A percentile compares a stretch with the other conserved stretches of the same genome.
phyloP scores from a whole-genome alignment of 2,113 vertebrate species.

The Tauraco erythrolophus region DNA sequence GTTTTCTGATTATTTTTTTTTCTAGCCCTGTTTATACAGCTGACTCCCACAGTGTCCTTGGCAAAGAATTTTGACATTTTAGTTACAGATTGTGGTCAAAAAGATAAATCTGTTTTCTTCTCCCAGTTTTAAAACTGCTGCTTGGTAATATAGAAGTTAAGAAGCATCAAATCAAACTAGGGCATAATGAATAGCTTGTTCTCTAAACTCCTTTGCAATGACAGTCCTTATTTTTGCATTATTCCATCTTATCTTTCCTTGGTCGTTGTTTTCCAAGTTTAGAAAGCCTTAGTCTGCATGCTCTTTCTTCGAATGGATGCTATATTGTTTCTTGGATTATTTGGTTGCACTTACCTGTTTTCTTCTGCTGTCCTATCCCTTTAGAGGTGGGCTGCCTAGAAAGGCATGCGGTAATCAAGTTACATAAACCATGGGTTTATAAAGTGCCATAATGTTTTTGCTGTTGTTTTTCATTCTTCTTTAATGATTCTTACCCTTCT shows the following conservation, averaged over 20 bases:
- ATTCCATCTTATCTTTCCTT: background rate
- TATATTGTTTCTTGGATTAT: background rate
- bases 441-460: background rate
- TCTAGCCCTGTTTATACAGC: background rate
- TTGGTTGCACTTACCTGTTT: background rate
- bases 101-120: background rate
- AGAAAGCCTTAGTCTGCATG: background rate
- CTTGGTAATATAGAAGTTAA: background rate
- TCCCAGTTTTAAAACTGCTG: background rate
- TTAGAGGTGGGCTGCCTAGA: background rate
- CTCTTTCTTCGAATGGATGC: background rate
- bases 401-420: background rate
- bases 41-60: background rate
- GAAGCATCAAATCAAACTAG: background rate
- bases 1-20: background rate
- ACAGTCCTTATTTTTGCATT: background rate
- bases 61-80: background rate
- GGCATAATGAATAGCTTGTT: background rate
- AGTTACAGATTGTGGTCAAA: background rate
- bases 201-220: background rate
- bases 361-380: background rate
- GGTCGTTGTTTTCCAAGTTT: background rate
- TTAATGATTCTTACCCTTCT: background rate
- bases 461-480: background rate
- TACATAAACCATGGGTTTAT: background rate